phyloP scores from a whole-genome alignment of 2,888 invertebrate genomes.

The Nymphalis c-album region DNA sequence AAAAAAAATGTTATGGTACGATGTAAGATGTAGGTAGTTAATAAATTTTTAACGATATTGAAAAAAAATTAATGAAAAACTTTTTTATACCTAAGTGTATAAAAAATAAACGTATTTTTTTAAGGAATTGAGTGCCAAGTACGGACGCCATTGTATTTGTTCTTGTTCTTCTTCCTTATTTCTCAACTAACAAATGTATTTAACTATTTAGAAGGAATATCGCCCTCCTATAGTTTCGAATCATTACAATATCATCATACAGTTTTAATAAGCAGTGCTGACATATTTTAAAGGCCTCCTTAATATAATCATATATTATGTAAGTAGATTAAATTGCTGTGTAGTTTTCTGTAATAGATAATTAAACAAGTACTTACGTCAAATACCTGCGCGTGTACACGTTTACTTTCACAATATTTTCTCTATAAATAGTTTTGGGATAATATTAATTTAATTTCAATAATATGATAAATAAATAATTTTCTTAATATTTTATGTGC shows the following conservation, averaged over 20 bases:
- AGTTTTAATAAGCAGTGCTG: constrained; percentile 1
- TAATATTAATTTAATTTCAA: background rate
- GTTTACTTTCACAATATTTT: background rate
- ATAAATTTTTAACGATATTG: constrained; percentile 55
- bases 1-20: constrained; percentile 44
- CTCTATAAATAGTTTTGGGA: background rate
- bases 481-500: background rate
- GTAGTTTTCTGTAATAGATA: constrained; percentile 30
- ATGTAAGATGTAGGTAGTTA: constrained; percentile 66
- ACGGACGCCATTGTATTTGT: constrained; percentile 37
- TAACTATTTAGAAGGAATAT: background rate
- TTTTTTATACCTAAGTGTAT: constrained; percentile 20
- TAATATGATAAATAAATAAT: background rate
- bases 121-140: constrained; percentile 30
- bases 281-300: constrained; percentile 22
- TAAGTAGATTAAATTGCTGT: constrained; percentile 34
- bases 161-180: constrained; percentile 31
- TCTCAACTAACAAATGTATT: constrained; percentile 16
- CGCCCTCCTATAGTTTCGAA: background rate
- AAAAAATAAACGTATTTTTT: constrained; percentile 18
- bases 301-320: constrained; percentile 18
- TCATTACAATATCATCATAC: background rate
- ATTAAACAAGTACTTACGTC: constrained; percentile 18
- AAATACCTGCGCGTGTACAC: background rate
- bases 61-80: constrained; percentile 31